Base-by-base conservation (phyloP, 2,113 vertebrate genomes). In the Amphilophus citrinellus region DNA sequence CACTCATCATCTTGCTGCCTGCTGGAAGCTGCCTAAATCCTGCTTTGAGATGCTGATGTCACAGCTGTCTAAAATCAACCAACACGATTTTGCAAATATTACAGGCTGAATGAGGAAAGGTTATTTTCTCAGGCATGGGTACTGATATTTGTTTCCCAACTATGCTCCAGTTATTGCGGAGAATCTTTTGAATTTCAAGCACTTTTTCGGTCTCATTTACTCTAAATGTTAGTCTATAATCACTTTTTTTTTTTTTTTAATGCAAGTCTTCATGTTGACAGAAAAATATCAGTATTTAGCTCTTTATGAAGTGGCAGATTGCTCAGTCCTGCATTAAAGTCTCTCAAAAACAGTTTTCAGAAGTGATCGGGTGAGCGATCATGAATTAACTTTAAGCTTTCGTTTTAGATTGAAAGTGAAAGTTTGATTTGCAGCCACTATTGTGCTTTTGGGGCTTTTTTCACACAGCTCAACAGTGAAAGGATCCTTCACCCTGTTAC, bases 21-120 rank as follows among this genome's bases (percentile, higher is more conserved):
- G 32, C 50, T 68, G 59, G 27, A 63, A 76, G 68, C 80, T 71
- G n/a, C 15, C 22, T 80, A 66, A 79, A 53, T 84, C 71, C 65
- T 68, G 42, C 79, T 80, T 59, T 66, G 35, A 86, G 50, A 73
- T 60, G 79, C 73, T 80, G 63, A 61, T 24, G 61, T 66, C 76
- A 77, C 58, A 76, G 59, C 76, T 81, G 30, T 81, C 50, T 77
- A 42, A 73, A 63, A 78, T 77, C 32, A 90, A 73, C 50, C 63
- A 44, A n/a, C 39, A 60, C 58, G 62, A 88, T 88, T 59, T 47
- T 77, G 53, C 22, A 68, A 77, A 57, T 57, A 10, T 39, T 24
- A 53, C 30, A 56, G 20, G n/a, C 50, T 42, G 20, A 68, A 32
- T 6, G 35, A 65, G 68, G 27, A 37, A 83, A 20, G 47, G 24